Evolutionary conservation across 2,113 vertebrate genomes (phyloP).

Genomic region (Channa maculata): DNA sequence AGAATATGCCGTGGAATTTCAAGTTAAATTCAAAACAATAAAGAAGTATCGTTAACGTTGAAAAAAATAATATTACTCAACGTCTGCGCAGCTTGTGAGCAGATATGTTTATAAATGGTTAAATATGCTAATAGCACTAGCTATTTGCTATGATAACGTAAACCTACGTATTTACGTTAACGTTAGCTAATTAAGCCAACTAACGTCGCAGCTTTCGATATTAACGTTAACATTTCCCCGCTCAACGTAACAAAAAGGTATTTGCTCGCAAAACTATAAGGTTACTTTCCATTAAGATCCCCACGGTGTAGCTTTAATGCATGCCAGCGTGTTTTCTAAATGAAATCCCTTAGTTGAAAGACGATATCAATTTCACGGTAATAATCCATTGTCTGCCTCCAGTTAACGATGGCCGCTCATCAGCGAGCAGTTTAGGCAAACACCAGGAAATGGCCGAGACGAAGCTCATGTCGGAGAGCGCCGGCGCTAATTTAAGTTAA

Average conservation of each 20-base stretch:
- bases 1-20: no score
- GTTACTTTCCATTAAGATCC: no score
- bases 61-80: no score
- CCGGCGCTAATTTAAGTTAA: background rate
- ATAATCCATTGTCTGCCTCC: slow-evolving; percentile 8
- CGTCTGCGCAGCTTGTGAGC: no score
- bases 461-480: slow-evolving; percentile 19
- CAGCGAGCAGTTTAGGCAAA: slow-evolving; percentile 24
- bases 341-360: background rate
- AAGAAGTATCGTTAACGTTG: no score
- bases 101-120: no score
- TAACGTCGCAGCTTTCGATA: no score
- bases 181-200: no score
- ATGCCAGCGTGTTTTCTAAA: background rate
- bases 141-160: no score
- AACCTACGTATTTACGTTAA: no score
- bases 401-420: slow-evolving; percentile 32
- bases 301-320: background rate
- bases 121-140: no score
- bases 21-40: no score
- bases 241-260: background rate
- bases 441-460: slow-evolving; percentile 76
- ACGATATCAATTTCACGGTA: background rate
- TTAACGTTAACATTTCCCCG: background rate
- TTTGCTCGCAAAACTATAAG: background rate